Evolutionary conservation across 2,888 invertebrate species (phyloP).

Genomic region (Lathronympha strigana): DNA sequence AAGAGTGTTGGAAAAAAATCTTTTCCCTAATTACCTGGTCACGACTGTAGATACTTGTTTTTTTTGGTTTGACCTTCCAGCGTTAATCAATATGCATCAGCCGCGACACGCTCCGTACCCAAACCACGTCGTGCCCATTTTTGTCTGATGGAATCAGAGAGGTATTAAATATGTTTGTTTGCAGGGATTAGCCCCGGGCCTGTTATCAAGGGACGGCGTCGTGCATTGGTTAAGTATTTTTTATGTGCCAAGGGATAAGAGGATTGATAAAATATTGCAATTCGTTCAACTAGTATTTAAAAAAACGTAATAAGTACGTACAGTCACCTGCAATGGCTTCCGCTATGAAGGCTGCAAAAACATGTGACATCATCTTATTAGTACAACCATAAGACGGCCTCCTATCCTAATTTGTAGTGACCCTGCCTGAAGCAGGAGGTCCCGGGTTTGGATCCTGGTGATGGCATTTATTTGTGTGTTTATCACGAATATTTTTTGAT

Average conservation of each 20-base stretch:
- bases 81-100: conserved; percentile 4
- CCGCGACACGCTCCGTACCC: background rate
- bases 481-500: too few relatives aligned
- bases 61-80: background rate
- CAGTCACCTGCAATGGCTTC: too few relatives aligned
- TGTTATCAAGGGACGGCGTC: conserved; percentile 18
- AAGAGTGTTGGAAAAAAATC: too few relatives aligned
- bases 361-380: too few relatives aligned
- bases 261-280: background rate
- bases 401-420: too few relatives aligned
- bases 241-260: conserved; percentile 6
- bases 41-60: background rate
- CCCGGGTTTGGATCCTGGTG: too few relatives aligned
- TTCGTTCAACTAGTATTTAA: background rate
- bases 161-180: conserved; percentile 30
- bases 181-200: conserved; percentile 20
- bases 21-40: background rate
- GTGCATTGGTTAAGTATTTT: conserved; percentile 22
- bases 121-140: conserved; percentile 2
- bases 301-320: too few relatives aligned
- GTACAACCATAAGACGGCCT: too few relatives aligned
- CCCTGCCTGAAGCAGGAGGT: too few relatives aligned
- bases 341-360: too few relatives aligned
- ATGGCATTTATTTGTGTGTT: too few relatives aligned
- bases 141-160: conserved; percentile 22